Evolutionary conservation across 2,797 vertebrate genomes (phyloP).

Genomic region (Anguilla obscura): DNA sequence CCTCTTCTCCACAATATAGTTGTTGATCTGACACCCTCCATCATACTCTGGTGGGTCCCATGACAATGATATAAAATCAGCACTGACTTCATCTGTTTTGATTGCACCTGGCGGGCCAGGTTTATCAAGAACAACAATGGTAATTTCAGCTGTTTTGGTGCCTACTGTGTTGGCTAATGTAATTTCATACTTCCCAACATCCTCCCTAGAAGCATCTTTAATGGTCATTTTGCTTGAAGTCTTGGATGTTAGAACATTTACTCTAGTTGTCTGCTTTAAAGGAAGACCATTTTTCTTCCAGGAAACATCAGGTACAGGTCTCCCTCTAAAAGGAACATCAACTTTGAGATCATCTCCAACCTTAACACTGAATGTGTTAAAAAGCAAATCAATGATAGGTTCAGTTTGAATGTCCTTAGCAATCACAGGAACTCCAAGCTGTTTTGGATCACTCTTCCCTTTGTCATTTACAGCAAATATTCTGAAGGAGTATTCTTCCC

Average conservation of each 20-base stretch:
- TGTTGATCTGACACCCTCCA: slow-evolving; percentile 95
- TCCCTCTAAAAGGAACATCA: slow-evolving; percentile 89
- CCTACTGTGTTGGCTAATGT: slow-evolving; percentile 88
- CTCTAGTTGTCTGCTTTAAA: slow-evolving; percentile 87
- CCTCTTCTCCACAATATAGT: slow-evolving; percentile 96
- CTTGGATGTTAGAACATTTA: slow-evolving; percentile 84
- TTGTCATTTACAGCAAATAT: slow-evolving; percentile 95
- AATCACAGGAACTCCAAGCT: slow-evolving; percentile 89
- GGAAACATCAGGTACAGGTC: slow-evolving; percentile 85
- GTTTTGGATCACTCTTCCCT: slow-evolving; percentile 95
- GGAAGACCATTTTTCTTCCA: slow-evolving; percentile 93
- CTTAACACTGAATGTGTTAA: slow-evolving; percentile 91
- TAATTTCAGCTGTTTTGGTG: slow-evolving; percentile 75
- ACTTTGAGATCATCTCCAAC: slow-evolving; percentile 88
- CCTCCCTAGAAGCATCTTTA: slow-evolving; percentile 87
- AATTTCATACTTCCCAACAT: slow-evolving; percentile 92
- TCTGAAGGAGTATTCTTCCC: slow-evolving; percentile 91
- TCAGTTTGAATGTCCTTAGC: slow-evolving; percentile 91
- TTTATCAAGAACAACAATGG: slow-evolving; percentile 91
- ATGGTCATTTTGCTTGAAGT: slow-evolving; percentile 82
- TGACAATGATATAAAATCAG: slow-evolving; percentile 88
- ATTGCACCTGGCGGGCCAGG: slow-evolving; percentile 85
- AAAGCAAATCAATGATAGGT: slow-evolving; percentile 84
- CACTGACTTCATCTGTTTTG: slow-evolving; percentile 87
- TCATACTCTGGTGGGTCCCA: slow-evolving; percentile 94